phyloP scores from a whole-genome alignment of 2,113 vertebrate species.

The Ptilorrhoa leucosticta region DNA sequence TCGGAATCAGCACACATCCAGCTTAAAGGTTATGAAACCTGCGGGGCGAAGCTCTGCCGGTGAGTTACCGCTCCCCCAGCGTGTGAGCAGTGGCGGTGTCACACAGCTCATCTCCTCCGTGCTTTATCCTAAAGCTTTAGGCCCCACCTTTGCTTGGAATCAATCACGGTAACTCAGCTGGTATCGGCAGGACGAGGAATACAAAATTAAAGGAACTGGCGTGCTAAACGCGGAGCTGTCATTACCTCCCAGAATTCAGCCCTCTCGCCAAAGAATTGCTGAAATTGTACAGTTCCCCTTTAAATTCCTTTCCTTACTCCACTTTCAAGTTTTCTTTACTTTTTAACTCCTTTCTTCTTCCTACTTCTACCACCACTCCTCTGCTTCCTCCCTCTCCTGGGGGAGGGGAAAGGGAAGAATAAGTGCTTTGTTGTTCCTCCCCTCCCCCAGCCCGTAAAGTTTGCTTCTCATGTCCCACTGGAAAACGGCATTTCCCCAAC shows the following conservation, averaged over 20 bases:
- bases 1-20: conserved; percentile 4
- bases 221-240: neutral
- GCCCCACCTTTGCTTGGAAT: neutral
- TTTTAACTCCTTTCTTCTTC: conserved; percentile 63
- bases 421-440: conserved; percentile 56
- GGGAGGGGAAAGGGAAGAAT: conserved; percentile 61
- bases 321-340: conserved; percentile 38
- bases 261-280: neutral
- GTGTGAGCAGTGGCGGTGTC: neutral
- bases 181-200: fast-evolving
- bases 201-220: fast-evolving
- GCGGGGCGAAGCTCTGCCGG: neutral
- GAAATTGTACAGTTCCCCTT: neutral
- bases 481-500: neutral
- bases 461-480: neutral
- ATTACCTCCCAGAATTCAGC: neutral
- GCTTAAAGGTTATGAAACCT: conserved; percentile 27
- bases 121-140: neutral
- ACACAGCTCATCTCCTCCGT: neutral
- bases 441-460: conserved; percentile 37
- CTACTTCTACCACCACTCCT: conserved; percentile 31
- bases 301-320: conserved; percentile 8
- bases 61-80: neutral
- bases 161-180: neutral
- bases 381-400: conserved; percentile 49